Conservation (phyloP, 2,113 vertebrate genomes). For the Mobula birostris region DNA sequence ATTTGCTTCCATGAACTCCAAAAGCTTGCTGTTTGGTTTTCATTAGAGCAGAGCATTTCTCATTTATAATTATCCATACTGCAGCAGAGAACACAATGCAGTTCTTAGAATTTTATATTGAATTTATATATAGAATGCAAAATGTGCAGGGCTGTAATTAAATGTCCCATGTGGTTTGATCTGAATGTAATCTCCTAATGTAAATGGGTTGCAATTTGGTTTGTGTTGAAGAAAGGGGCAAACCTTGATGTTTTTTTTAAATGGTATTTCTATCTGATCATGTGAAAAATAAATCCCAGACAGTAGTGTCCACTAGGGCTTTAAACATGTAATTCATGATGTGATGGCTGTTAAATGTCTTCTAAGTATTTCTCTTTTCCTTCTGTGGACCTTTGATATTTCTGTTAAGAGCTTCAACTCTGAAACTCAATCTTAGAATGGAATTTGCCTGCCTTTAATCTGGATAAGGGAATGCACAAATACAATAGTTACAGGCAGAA, state of each 20-base stretch:
- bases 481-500: background rate
- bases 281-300: background rate
- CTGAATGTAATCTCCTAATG: background rate
- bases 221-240: background rate
- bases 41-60: background rate
- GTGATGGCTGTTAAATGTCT: background rate
- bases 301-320: background rate
- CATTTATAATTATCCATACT: conserved; percentile 1
- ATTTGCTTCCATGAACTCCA: background rate
- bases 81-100: background rate
- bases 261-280: background rate
- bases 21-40: background rate
- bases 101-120: background rate
- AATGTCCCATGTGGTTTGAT: background rate
- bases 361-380: background rate
- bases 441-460: conserved; percentile 28
- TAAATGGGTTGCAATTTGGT: background rate
- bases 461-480: background rate
- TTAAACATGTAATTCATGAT: conserved; percentile 26
- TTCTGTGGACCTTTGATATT: conserved; percentile 18
- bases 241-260: conserved; percentile 2
- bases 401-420: conserved; percentile 16
- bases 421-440: conserved; percentile 23
- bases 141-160: background rate
- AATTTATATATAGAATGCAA: background rate